Conservation (phyloP, 1,140 invertebrate species). For the Leptinotarsa undecemlineata region DNA sequence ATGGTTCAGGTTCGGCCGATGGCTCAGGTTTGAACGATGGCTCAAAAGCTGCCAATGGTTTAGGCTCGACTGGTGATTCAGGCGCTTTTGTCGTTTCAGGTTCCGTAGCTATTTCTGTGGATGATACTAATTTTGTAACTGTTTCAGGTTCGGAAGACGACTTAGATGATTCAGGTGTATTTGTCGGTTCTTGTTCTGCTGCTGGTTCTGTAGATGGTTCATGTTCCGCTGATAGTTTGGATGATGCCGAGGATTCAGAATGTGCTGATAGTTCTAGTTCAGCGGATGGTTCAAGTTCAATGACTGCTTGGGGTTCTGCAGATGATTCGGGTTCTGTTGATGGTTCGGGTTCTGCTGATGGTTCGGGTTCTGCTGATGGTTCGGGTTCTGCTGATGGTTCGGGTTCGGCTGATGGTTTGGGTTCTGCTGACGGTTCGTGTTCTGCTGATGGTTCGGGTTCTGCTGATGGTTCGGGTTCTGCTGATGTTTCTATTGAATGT, state of each 20-base stretch:
- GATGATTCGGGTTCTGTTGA: too few species aligned
- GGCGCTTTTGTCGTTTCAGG: constrained; percentile 44
- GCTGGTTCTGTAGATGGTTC: constrained; percentile 44
- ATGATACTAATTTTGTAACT: constrained; percentile 41
- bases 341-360: too few species aligned
- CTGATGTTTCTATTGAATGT: constrained; percentile 8
- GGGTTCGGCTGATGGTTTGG: constrained; percentile 48
- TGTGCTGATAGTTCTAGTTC: constrained; percentile 48
- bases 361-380: constrained; percentile 39
- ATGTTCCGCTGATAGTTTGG: constrained; percentile 41
- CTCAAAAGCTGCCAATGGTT: constrained; percentile 43
- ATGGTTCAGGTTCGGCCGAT: constrained; percentile 49
- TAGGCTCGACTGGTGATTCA: constrained; percentile 41
- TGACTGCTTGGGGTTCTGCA: constrained; percentile 41
- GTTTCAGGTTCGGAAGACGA: constrained; percentile 44
- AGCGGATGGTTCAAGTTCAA: constrained; percentile 42
- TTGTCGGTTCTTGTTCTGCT: constrained; percentile 44
- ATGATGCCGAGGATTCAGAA: constrained; percentile 42
- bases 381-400: constrained; percentile 41
- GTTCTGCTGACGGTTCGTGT: constrained; percentile 46
- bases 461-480: neutral
- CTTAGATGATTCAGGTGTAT: constrained; percentile 46
- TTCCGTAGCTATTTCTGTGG: constrained; percentile 44
- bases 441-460: constrained; percentile 33
- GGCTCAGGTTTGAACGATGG: constrained; percentile 47